Conservation (phyloP, 1,140 invertebrate genomes). For the Chymomyza costata region DNA sequence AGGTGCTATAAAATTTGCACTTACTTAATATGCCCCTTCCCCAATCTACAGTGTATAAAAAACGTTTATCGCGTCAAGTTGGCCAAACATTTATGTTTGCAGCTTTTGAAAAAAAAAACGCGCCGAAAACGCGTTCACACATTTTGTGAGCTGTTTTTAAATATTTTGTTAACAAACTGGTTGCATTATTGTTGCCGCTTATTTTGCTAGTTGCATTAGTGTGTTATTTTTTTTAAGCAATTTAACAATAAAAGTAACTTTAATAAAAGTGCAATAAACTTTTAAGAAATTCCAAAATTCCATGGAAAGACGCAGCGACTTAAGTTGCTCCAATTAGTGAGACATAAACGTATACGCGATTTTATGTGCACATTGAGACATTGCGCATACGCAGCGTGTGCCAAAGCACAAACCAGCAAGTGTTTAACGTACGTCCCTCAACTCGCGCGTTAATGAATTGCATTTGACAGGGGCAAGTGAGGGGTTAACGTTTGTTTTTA, state of each 20-base stretch:
- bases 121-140: too few species aligned
- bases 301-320: constrained; percentile 55
- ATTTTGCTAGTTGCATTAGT: too few species aligned
- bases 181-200: constrained; percentile 47
- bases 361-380: constrained; percentile 3
- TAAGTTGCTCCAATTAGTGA: constrained; percentile 43
- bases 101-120: too few species aligned
- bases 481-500: too few species aligned
- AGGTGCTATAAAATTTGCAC: too few species aligned
- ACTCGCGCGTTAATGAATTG: constrained; percentile 57
- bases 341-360: constrained; percentile 20
- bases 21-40: too few species aligned
- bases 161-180: constrained; percentile 43
- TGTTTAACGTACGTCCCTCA: constrained; percentile 51
- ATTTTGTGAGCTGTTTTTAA: too few species aligned
- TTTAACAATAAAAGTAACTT: constrained; percentile 37
- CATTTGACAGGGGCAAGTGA: constrained; percentile 18
- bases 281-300: constrained; percentile 59
- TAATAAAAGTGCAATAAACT: constrained; percentile 59
- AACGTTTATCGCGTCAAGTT: too few species aligned
- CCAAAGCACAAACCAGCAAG: too few species aligned
- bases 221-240: constrained; percentile 15
- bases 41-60: too few species aligned
- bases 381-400: constrained; percentile 53
- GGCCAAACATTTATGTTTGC: too few species aligned